phyloP scores from a whole-genome alignment of 1,140 invertebrate species.

The Neuroterus valhalla region DNA sequence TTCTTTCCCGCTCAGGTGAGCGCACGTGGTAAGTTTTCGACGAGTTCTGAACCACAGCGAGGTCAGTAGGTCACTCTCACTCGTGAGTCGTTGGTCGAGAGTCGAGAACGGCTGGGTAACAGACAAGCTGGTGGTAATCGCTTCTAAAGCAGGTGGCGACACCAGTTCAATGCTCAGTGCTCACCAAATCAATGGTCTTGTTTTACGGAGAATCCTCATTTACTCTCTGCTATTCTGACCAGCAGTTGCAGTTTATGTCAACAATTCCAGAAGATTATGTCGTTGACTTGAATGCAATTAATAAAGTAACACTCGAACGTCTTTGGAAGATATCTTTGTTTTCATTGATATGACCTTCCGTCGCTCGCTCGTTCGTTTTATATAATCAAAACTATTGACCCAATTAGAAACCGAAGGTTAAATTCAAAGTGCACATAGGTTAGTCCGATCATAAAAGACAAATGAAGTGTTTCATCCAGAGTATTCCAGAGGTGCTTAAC shows the following conservation, averaged over 20 bases:
- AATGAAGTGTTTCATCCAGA: too few species aligned
- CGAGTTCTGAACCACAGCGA: constrained; percentile 55
- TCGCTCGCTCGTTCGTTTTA: too few species aligned
- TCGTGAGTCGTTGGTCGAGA: constrained; percentile 47
- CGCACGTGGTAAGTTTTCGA: constrained; percentile 48
- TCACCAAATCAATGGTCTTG: constrained; percentile 43
- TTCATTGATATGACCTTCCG: too few species aligned
- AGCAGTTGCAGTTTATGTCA: constrained; percentile 13
- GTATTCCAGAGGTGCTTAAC: too few species aligned
- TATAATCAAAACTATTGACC: too few species aligned
- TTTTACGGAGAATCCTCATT: not conserved
- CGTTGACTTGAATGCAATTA: too few species aligned
- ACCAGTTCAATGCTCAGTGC: constrained; percentile 51
- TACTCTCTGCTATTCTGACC: not conserved
- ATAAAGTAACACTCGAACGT: too few species aligned
- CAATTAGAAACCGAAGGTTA: too few species aligned
- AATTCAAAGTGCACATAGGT: too few species aligned
- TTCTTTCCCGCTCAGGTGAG: constrained; percentile 3
- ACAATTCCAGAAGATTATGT: constrained; percentile 14
- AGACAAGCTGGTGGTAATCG: constrained; percentile 36
- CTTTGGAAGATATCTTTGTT: too few species aligned
- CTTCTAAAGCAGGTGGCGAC: constrained; percentile 46
- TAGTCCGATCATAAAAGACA: too few species aligned
- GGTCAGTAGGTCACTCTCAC: constrained; percentile 73
- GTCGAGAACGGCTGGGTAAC: constrained; percentile 37